phyloP scores from a whole-genome alignment of 2,113 vertebrate species.

The Todiramphus saurophagus region DNA sequence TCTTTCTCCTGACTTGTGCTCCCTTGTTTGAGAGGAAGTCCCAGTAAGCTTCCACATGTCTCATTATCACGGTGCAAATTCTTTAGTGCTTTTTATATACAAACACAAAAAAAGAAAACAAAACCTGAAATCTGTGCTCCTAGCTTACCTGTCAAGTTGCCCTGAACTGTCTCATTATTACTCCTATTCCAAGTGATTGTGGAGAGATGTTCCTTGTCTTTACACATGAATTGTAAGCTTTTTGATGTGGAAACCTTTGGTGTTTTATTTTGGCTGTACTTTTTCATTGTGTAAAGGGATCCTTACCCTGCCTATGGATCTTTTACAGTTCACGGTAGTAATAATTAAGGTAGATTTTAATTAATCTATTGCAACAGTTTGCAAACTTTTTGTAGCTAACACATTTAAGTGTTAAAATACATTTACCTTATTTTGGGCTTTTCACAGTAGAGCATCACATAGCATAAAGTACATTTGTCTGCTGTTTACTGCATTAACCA shows the following conservation, averaged over 20 bases:
- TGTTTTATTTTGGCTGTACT: background rate
- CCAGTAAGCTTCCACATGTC: background rate
- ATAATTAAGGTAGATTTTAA: background rate
- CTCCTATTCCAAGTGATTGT: background rate
- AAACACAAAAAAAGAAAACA: background rate
- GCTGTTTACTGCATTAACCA: background rate
- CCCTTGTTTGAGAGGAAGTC: rapidly evolving
- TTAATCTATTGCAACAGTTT: background rate
- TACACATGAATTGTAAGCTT: background rate
- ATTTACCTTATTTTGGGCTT: background rate
- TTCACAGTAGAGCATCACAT: background rate
- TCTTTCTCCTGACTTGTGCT: background rate
- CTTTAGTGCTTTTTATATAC: background rate
- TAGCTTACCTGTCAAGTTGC: background rate
- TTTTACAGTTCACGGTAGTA: background rate
- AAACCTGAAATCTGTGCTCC: background rate
- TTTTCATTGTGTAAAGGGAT: background rate
- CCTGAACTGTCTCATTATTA: background rate
- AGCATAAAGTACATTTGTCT: background rate
- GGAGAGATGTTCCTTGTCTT: background rate
- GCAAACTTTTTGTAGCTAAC: background rate
- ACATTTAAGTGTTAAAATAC: background rate
- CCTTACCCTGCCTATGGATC: background rate
- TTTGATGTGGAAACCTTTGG: background rate
- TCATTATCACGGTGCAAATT: background rate